phyloP scores from a whole-genome alignment of 2,888 invertebrate species.

The Acanthosepion lycidas region DNA sequence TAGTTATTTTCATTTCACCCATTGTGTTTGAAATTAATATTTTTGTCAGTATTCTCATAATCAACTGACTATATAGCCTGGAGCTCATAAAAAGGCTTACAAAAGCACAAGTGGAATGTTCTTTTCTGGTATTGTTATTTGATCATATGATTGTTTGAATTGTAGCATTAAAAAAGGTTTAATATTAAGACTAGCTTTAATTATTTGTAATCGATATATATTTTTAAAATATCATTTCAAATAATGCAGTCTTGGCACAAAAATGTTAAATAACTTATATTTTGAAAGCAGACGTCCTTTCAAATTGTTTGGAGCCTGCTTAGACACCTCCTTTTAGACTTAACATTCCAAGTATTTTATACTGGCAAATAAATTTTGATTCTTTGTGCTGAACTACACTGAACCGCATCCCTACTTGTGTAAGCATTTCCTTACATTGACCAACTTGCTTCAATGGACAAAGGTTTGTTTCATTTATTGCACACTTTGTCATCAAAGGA shows the following conservation, averaged over 20 bases:
- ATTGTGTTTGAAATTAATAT: background rate
- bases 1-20: background rate
- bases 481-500: conserved; percentile 47
- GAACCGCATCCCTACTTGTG: conserved; percentile 17
- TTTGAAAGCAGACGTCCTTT: conserved; percentile 2
- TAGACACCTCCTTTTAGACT: background rate
- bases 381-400: background rate
- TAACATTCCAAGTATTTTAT: background rate
- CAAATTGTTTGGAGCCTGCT: background rate
- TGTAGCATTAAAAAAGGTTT: background rate
- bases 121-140: background rate
- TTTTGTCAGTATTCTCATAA: background rate
- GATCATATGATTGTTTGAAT: background rate
- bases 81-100: background rate
- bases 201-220: background rate
- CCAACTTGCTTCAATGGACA: conserved; percentile 21
- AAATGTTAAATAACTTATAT: background rate
- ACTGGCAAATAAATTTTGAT: background rate
- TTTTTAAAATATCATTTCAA: background rate
- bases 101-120: background rate
- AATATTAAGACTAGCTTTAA: background rate
- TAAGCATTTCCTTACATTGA: background rate
- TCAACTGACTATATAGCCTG: background rate
- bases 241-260: background rate
- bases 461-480: conserved; percentile 16